phyloP scores from a whole-genome alignment of 2,888 invertebrate genomes.

The Drosophila prostipennis region DNA sequence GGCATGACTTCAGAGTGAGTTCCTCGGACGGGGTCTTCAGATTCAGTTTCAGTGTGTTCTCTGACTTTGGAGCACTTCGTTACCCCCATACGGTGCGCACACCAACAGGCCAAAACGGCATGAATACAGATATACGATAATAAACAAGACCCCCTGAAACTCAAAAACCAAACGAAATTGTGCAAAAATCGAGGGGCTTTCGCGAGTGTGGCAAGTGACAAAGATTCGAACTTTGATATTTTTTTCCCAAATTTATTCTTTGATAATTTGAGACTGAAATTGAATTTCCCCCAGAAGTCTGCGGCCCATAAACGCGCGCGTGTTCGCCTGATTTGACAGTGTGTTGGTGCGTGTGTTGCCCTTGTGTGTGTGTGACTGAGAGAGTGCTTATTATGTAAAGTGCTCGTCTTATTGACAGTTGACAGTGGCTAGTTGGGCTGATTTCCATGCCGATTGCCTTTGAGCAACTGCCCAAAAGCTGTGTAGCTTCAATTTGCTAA shows the following conservation, averaged over 20 bases:
- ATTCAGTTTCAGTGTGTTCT: slow-evolving; percentile 64
- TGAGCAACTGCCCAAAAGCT: slow-evolving; percentile 13
- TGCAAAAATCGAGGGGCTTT: not conserved
- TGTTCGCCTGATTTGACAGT: slow-evolving; percentile 33
- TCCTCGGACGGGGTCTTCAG: slow-evolving; percentile 23
- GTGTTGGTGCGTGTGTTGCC: slow-evolving; percentile 21
- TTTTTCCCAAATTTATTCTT: slow-evolving; percentile 13
- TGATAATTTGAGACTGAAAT: slow-evolving; percentile 18
- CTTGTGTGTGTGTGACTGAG: slow-evolving; percentile 43
- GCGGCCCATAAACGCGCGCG: slow-evolving; percentile 41
- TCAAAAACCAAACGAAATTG: not conserved
- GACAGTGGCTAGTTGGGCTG: slow-evolving; percentile 39
- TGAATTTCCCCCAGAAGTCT: slow-evolving; percentile 17
- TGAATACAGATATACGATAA: slow-evolving; percentile 23
- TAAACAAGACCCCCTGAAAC: slow-evolving; percentile 7
- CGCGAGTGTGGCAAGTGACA: slow-evolving; percentile 15
- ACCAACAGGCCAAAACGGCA: slow-evolving; percentile 38
- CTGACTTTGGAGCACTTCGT: slow-evolving; percentile 53
- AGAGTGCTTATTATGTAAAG: slow-evolving; percentile 71
- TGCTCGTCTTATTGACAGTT: slow-evolving; percentile 49
- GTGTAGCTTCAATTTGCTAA: slow-evolving; percentile 41
- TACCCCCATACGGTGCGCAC: slow-evolving; percentile 34
- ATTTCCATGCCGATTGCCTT: slow-evolving; percentile 38
- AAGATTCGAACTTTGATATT: not conserved
- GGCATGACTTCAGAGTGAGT: slow-evolving; percentile 25